phyloP scores from a whole-genome alignment of 2,113 vertebrate species.

The Rhadina sibilatrix region DNA sequence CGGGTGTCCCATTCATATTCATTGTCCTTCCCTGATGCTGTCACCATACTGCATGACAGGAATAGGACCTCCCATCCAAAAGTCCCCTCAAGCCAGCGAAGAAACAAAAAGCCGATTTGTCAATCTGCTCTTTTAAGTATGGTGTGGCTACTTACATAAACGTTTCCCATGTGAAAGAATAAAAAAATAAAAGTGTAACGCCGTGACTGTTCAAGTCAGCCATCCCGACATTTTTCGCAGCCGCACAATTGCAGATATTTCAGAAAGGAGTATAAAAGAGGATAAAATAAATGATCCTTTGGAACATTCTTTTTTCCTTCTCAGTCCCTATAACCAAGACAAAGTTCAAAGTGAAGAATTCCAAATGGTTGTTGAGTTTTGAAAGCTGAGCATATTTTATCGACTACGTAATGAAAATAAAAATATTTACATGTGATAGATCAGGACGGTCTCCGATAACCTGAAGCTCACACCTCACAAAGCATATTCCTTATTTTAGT shows the following conservation, averaged over 20 bases:
- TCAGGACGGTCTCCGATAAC: neutral
- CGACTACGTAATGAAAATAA: neutral
- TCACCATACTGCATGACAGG: neutral
- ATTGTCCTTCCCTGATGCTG: neutral
- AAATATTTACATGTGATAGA: neutral
- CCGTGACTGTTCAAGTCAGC: neutral
- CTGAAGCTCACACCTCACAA: neutral
- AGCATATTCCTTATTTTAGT: neutral
- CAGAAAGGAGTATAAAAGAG: neutral
- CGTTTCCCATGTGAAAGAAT: neutral
- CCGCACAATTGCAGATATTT: neutral
- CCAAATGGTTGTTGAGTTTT: neutral
- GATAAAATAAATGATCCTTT: neutral
- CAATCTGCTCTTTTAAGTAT: neutral
- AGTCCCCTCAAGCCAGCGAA: neutral
- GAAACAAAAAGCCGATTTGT: neutral
- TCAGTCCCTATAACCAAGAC: neutral
- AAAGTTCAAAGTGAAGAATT: neutral
- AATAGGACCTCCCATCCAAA: neutral
- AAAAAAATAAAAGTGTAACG: neutral
- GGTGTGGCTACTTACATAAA: neutral
- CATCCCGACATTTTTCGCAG: neutral
- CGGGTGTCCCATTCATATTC: accelerated
- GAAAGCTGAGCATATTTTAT: neutral
- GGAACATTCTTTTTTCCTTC: neutral